Base-by-base conservation (phyloP, 2,113 vertebrate species). In the Paralichthys olivaceus region DNA sequence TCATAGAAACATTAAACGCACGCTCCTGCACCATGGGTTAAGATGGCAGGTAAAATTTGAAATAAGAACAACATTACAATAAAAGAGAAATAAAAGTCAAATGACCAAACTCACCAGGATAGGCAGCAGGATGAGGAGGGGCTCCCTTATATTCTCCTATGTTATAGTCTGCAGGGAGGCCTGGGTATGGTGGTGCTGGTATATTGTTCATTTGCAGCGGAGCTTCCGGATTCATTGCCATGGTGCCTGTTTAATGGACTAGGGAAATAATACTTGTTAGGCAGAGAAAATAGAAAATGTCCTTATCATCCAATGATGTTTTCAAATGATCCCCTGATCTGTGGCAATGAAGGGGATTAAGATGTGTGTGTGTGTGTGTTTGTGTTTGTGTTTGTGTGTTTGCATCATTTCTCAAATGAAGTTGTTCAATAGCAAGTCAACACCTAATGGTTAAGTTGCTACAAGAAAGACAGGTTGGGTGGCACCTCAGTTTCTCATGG, bases 101-200 rank as follows among this genome's bases (percentile, higher is more conserved):
- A 17, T 23, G 32, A 7, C 23, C 26, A 29, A 28, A 19, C 56
- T 72, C 62, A 74, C 54, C 40, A 17, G 60, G 0, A 14, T 74
- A 70, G 19, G 28, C 2, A 11, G 20, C 3, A 11, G 19, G 19
- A 2, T 6, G 25, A 7, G 56, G 5, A 47, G 34, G 59, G 32
- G 1, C 7, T n/a, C 1, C 14, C 37, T 11, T 1, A n/a, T 34
- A 12, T 13, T 0, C 5, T 32, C 20, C 66, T 0, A 2, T 5
- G 3, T 19, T 28, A 23, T 23, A 1, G 40, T 40, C 7, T 4
- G 0, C 0, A 28, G 87, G 25, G 13, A 58, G 54, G 1, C 87
- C 84, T 1, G 86, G 83, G 69, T 87, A 89, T 1, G 83, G 81
- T 0, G 85, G 84, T 5, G 76, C 64, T 5, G 71, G 2, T 1